phyloP scores from a whole-genome alignment of 1,140 invertebrate genomes.

The Diploscapter pachys region DNA sequence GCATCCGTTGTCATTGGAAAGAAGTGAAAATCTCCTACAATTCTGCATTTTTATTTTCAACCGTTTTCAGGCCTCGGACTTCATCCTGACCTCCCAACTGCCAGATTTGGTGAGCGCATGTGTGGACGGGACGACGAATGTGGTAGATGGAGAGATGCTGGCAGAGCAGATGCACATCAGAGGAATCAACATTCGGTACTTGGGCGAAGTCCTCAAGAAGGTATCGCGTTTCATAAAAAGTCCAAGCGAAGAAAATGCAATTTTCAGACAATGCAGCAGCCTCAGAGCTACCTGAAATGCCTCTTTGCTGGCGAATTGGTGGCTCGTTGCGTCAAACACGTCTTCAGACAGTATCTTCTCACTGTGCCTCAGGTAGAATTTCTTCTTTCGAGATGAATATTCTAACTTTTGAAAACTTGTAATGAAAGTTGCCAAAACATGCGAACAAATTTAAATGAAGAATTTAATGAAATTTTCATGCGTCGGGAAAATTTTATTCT shows the following conservation, averaged over 20 bases:
- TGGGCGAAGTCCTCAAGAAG: conserved; percentile 75
- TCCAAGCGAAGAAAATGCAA: neutral
- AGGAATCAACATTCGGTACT: conserved; percentile 93
- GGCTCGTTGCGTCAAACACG: conserved; percentile 81
- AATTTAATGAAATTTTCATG: too few species aligned
- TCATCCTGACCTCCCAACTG: conserved; percentile 85
- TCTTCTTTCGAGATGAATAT: too few species aligned
- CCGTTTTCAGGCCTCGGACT: conserved; percentile 73
- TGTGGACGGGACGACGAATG: conserved; percentile 81
- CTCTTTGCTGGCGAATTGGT: conserved; percentile 59
- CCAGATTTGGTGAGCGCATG: conserved; percentile 88
- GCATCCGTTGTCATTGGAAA: too few species aligned
- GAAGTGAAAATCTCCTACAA: neutral
- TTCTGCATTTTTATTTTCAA: neutral
- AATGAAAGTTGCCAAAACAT: too few species aligned
- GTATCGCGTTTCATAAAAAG: neutral
- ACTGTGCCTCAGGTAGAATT: neutral
- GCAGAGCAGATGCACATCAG: conserved; percentile 82
- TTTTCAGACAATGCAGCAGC: conserved; percentile 10
- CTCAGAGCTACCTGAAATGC: conserved; percentile 38
- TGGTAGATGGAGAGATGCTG: conserved; percentile 91
- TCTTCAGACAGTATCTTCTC: conserved; percentile 73
- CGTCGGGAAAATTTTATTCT: too few species aligned
- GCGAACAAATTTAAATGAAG: too few species aligned
- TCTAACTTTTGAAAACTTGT: too few species aligned